Conservation (phyloP, 2,113 vertebrate species). For the Trogon melanurus region DNA sequence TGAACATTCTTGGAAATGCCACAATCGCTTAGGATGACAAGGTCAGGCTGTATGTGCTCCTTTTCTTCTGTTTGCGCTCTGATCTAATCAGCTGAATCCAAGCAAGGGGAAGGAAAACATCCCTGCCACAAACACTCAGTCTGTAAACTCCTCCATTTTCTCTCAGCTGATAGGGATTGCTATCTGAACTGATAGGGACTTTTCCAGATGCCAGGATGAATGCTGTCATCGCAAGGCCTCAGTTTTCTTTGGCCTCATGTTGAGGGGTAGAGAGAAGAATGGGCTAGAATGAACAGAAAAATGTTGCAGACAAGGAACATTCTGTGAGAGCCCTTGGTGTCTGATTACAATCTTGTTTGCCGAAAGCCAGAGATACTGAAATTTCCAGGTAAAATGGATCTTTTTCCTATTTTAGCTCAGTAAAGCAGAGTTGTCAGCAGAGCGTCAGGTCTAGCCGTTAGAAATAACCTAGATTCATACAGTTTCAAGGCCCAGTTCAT, state of each 20-base stretch:
- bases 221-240: neutral
- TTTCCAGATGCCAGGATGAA: conserved; percentile 3
- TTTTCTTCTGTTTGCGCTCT: conserved; percentile 40
- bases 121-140: conserved; percentile 23
- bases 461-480: neutral
- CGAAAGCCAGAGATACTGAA: neutral
- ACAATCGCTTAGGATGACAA: conserved; percentile 59
- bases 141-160: neutral
- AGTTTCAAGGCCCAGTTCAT: neutral
- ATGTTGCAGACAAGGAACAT: neutral
- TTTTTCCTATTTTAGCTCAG: neutral
- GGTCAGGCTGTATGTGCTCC: neutral
- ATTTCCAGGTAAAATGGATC: neutral
- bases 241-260: neutral
- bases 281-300: neutral
- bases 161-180: neutral
- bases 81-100: conserved; percentile 14
- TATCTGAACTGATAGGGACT: neutral
- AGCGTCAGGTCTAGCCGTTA: neutral
- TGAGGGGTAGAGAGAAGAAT: accelerated
- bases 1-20: conserved; percentile 32
- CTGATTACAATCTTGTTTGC: neutral
- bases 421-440: neutral
- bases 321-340: accelerated
- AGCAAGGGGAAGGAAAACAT: neutral